Base-by-base conservation (phyloP, 2,888 invertebrate species). In the Spialia ferax region DNA sequence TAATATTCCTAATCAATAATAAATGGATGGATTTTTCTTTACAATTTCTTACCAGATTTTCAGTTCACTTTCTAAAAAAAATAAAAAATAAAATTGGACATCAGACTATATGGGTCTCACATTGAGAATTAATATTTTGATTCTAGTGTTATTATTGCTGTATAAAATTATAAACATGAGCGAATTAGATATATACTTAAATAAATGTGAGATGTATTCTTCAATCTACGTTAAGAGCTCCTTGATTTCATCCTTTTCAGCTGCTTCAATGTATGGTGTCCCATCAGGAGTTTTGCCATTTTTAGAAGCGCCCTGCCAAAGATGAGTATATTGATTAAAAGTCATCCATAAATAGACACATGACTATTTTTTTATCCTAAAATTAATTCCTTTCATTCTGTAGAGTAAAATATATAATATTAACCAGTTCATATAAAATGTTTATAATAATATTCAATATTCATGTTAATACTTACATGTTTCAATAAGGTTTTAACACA, bases 221-320 rank as follows among this genome's bases (percentile, higher is more conserved):
- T 72, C 54, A 66, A 78, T 79, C 75, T 93, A 91, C 91, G 90
- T 88, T 71, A 93, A 84, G 61, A 99, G 94, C 80, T 96, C 95
- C 90, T 97, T 97, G 79, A 99, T 98, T 91, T 98, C 98, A 74
- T 97, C 96, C 83, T 97, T 98, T 86, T 99, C 98, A 35, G 99
- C 98, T 68, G 97, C 97, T 80, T 98, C 97, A 70, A 97, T 84
- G 88, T 98, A 99, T 75, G 96, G 96, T 72, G 95, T 96, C 11
- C 99, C 99, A 88, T 98, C 97, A 63, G 99, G 99, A 63, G 98
- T 96, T 76, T 95, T 95, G 6, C 98, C 98, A 81, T 94, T 95
- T 91, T 96, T 97, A 69, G 95, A 95, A 64, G 98, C 98, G 77
- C 98, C 98, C 97, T 97, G 85, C 20, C 91, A 90, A 71, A 69